phyloP scores from a whole-genome alignment of 2,113 vertebrate species.

The Cnemophilus loriae region DNA sequence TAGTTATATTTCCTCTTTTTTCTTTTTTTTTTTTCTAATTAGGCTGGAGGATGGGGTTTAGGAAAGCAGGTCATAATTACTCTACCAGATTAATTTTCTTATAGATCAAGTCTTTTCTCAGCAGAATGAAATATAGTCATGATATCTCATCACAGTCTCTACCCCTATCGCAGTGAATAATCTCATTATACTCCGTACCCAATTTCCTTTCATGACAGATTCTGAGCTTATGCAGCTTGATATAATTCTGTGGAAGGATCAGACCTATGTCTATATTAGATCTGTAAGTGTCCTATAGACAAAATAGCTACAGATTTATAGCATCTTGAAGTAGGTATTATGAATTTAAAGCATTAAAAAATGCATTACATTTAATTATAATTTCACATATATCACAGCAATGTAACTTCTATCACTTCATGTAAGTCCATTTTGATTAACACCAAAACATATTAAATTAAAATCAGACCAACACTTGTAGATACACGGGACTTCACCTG shows the following conservation, averaged over 20 bases:
- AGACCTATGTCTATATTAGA: neutral
- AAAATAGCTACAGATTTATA: neutral
- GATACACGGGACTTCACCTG: neutral
- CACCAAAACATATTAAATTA: neutral
- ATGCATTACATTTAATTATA: neutral
- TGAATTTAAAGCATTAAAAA: neutral
- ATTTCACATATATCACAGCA: neutral
- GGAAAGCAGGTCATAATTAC: neutral
- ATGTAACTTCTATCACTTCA: neutral
- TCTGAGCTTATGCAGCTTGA: neutral
- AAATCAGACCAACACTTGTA: neutral
- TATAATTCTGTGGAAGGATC: neutral
- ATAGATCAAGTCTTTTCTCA: conserved; percentile 5
- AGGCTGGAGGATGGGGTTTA: neutral
- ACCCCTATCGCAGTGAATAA: conserved; percentile 7
- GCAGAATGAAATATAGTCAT: conserved; percentile 16
- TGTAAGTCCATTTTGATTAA: neutral
- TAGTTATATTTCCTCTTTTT: neutral
- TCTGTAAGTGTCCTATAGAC: neutral
- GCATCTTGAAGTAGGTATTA: neutral
- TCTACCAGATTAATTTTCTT: conserved; percentile 1
- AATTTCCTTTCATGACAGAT: conserved; percentile 42
- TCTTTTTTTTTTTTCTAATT: neutral
- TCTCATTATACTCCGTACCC: neutral
- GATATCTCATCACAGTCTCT: neutral